A percentile compares a stretch with the other conserved stretches of the same genome.
Conservation (phyloP, 2,797 vertebrate species). For the Hydrophis major region DNA sequence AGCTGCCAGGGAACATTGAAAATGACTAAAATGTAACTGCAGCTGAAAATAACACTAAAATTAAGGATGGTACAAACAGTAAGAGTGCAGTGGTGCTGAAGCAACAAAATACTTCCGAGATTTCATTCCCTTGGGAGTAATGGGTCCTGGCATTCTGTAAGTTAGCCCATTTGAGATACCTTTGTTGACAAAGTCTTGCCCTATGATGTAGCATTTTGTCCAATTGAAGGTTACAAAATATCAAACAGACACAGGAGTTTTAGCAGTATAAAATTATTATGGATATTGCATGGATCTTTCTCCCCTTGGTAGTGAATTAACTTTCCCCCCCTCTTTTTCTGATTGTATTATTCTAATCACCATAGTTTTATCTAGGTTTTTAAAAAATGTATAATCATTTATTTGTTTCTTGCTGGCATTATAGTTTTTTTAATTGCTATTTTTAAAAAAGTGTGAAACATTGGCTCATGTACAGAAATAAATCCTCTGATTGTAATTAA, state of each 20-base stretch:
- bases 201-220: not conserved
- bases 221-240: not conserved
- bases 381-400: not conserved
- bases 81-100: not conserved
- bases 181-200: not conserved
- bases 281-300: not conserved
- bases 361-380: not conserved
- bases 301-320: not conserved
- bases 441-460: not conserved
- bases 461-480: not conserved
- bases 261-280: not conserved
- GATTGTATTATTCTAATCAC: not conserved
- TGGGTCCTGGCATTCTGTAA: not conserved
- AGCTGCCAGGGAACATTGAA: not conserved
- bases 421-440: not conserved
- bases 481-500: conserved; percentile 13
- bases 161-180: not conserved
- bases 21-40: not conserved
- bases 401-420: not conserved
- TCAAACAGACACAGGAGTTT: not conserved
- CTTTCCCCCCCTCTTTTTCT: not conserved
- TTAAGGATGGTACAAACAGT: not conserved
- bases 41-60: not conserved
- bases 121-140: not conserved
- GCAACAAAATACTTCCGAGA: not conserved